Evolutionary conservation across 1,140 invertebrate species (phyloP).

Genomic region (Brachionus calyciflorus): DNA sequence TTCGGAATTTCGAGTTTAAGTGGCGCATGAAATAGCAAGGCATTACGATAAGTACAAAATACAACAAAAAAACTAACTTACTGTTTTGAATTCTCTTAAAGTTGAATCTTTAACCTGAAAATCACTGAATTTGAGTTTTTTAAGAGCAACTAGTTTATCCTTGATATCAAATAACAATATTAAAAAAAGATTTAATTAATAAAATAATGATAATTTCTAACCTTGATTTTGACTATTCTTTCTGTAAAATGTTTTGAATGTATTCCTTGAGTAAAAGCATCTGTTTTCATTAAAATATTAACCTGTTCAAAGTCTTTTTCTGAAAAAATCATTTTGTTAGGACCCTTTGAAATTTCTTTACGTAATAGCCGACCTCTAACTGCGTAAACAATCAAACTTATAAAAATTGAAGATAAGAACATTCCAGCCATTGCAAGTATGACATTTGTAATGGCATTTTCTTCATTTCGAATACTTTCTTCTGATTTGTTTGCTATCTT

Average conservation of each 20-base stretch:
- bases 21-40: no score
- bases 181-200: background rate
- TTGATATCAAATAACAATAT: slow-evolving; percentile 59
- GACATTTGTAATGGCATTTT: no score
- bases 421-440: no score
- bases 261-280: background rate
- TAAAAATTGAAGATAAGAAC: background rate
- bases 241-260: no score
- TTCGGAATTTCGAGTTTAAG: no score
- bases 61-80: slow-evolving; percentile 61
- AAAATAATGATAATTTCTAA: background rate
- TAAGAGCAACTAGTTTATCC: slow-evolving; percentile 81
- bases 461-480: no score
- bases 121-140: slow-evolving; percentile 64
- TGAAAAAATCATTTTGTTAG: slow-evolving; percentile 55
- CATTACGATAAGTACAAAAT: no score
- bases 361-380: slow-evolving; percentile 50
- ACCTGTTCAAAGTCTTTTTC: slow-evolving; percentile 53
- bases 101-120: slow-evolving; percentile 75
- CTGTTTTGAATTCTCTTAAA: slow-evolving; percentile 72
- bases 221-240: background rate
- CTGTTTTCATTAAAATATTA: slow-evolving; percentile 47
- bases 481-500: no score
- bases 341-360: slow-evolving; percentile 54
- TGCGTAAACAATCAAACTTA: background rate